These are phyloP conservation scores for Nomada fabriciana DNA, from an alignment of 2,888 invertebrate species.

Conservation along the genomic window DNA sequence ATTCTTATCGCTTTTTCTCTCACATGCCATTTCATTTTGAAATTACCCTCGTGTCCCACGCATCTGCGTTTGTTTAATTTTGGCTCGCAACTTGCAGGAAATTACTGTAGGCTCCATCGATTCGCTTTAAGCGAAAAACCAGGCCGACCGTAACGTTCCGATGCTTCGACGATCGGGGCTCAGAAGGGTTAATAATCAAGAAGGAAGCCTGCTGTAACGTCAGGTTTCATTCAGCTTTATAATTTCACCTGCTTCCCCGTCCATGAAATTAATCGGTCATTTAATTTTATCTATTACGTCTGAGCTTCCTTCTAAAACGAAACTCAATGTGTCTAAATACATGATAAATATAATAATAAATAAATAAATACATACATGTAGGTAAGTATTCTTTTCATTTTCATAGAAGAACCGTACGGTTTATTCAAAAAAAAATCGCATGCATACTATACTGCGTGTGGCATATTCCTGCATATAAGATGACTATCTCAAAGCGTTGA, in stretches of 20 bases:
- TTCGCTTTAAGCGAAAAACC: constrained; percentile 58
- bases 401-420: too few species aligned
- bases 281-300: background rate
- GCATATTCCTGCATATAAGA: background rate
- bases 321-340: too few species aligned
- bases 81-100: constrained; percentile 65
- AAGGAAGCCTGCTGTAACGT: constrained; percentile 16
- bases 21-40: constrained; percentile 66
- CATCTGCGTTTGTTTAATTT: constrained; percentile 70
- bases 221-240: constrained; percentile 10
- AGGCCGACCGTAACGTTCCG: constrained; percentile 51
- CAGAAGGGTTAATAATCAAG: constrained; percentile 45
- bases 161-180: background rate
- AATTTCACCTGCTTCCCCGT: constrained; percentile 22
- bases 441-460: background rate
- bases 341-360: too few species aligned
- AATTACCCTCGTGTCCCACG: constrained; percentile 67
- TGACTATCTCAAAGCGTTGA: background rate
- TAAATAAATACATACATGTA: too few species aligned
- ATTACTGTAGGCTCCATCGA: constrained; percentile 60
- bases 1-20: constrained; percentile 28
- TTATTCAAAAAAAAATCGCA: background rate
- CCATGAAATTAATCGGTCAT: constrained; percentile 15
- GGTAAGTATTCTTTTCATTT: too few species aligned
- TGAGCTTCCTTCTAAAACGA: too few species aligned